Conservation (phyloP, 2,888 invertebrate genomes). For the Agonum fuliginosum region DNA sequence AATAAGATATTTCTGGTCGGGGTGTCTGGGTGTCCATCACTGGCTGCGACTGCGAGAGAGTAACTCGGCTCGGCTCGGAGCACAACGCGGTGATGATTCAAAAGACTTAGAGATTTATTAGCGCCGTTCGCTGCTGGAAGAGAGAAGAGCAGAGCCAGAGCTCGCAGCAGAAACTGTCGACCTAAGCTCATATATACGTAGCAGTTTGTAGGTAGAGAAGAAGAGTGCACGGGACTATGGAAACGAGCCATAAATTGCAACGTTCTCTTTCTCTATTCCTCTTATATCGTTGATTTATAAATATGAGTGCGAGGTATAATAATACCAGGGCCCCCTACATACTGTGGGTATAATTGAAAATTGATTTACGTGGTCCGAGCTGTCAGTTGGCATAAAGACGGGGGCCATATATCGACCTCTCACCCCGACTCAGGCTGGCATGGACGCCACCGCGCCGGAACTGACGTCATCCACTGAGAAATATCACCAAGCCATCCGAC, state of each 20-base stretch:
- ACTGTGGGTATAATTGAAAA: constrained; percentile 73
- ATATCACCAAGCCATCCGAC: background rate
- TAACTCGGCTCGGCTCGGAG: background rate
- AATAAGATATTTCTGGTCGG: too few species aligned
- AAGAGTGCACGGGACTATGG: constrained; percentile 65
- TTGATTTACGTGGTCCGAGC: constrained; percentile 73
- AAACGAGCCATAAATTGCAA: constrained; percentile 58
- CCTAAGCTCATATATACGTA: constrained; percentile 72
- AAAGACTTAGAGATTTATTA: constrained; percentile 73
- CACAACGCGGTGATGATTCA: constrained; percentile 64
- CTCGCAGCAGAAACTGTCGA: constrained; percentile 73
- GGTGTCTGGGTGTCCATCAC: constrained; percentile 30
- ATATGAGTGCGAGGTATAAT: constrained; percentile 73
- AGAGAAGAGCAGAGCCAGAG: too few species aligned
- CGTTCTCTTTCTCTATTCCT: constrained; percentile 65
- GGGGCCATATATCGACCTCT: constrained; percentile 61
- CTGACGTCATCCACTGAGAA: background rate
- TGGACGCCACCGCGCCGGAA: background rate
- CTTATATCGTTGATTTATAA: constrained; percentile 74
- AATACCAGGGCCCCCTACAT: constrained; percentile 62
- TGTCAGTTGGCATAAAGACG: constrained; percentile 70
- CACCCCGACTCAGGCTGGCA: background rate
- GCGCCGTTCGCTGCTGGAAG: constrained; percentile 62
- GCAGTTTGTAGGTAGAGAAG: constrained; percentile 68
- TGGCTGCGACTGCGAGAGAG: background rate